phyloP scores from a whole-genome alignment of 2,113 vertebrate species.

The Hyaena hyaena region DNA sequence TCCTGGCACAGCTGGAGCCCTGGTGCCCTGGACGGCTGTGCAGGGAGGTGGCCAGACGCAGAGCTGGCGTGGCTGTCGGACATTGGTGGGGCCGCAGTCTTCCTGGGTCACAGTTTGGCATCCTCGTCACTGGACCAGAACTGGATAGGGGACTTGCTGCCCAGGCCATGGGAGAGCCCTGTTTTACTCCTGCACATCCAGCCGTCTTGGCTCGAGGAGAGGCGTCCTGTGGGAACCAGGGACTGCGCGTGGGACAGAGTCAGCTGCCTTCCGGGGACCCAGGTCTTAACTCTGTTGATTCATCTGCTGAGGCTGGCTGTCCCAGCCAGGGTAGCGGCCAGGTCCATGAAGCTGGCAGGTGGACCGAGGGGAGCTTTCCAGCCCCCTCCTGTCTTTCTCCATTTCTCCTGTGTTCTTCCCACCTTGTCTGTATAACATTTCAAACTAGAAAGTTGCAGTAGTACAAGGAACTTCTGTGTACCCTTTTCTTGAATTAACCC shows the following conservation, averaged over 20 bases:
- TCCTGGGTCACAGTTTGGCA: background rate
- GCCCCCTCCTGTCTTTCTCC: background rate
- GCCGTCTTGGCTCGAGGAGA: background rate
- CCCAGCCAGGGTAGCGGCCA: too few relatives aligned
- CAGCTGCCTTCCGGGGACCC: background rate
- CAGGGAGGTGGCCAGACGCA: background rate
- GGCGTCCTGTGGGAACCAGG: background rate
- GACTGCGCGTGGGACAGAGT: background rate
- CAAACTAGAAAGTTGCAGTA: background rate
- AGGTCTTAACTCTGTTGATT: background rate
- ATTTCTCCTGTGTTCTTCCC: background rate
- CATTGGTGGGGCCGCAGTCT: background rate
- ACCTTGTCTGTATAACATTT: background rate
- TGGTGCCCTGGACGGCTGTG: background rate
- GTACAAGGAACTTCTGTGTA: background rate
- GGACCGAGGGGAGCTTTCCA: background rate
- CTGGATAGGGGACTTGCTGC: background rate
- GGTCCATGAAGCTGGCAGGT: accelerated
- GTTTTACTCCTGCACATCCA: background rate
- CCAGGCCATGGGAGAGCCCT: background rate
- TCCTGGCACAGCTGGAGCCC: background rate
- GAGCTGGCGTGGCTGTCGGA: background rate
- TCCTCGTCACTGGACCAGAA: background rate
- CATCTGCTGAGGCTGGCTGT: background rate
- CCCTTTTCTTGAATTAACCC: background rate